These are phyloP conservation scores for Laspeyria flexula DNA, from an alignment of 2,888 invertebrate genomes.

Conservation along the genomic window DNA sequence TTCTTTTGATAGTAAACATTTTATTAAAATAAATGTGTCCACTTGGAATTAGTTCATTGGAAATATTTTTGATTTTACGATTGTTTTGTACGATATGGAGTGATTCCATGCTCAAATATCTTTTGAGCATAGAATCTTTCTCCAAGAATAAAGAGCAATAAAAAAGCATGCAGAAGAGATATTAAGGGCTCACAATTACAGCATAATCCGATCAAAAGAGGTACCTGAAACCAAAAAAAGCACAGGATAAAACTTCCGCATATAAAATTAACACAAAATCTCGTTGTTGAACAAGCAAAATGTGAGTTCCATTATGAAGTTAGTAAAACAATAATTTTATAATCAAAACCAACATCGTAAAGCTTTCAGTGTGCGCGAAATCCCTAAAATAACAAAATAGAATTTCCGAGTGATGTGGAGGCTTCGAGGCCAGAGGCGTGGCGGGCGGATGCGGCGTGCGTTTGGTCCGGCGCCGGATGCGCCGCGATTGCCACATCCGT, in stretches of 20 bases:
- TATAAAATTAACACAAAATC: slow-evolving; percentile 33
- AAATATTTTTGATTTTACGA: no score
- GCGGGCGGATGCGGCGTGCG: slow-evolving; percentile 66
- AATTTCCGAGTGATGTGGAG: slow-evolving; percentile 52
- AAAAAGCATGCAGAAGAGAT: no score
- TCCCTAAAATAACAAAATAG: slow-evolving; percentile 62
- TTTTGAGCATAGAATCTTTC: no score
- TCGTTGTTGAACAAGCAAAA: slow-evolving; percentile 48
- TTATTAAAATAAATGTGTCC: no score
- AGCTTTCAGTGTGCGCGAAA: slow-evolving; percentile 62
- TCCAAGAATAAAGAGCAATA: no score
- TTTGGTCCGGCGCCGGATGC: slow-evolving; percentile 66
- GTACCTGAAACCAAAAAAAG: slow-evolving; percentile 14
- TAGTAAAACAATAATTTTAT: slow-evolving; percentile 64
- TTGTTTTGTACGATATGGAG: no score
- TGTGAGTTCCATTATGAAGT: slow-evolving; percentile 58
- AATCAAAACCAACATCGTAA: slow-evolving; percentile 67
- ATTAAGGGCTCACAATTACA: neutral
- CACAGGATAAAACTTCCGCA: neutral
- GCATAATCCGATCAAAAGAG: neutral
- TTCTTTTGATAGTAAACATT: no score
- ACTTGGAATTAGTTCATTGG: no score
- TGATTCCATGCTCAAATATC: no score
- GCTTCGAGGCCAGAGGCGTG: slow-evolving; percentile 41
- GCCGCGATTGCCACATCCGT: slow-evolving; percentile 73